A percentile compares a stretch with the other conserved stretches of the same genome.
Conservation (phyloP, 2,113 vertebrate species). For the Hyperoodon ampullatus region DNA sequence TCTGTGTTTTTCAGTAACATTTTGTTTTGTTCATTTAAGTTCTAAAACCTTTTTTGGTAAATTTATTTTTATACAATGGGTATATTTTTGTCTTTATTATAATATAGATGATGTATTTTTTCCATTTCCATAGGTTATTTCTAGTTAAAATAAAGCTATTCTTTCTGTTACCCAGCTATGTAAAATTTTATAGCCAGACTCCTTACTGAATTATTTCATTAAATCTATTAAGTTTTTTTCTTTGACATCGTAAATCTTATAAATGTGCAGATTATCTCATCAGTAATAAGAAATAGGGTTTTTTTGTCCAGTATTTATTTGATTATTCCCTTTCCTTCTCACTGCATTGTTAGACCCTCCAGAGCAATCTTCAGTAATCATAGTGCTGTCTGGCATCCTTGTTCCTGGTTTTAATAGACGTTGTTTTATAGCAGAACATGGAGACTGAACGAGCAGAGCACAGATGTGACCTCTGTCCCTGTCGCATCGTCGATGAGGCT, state of each 20-base stretch:
- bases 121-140: neutral
- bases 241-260: neutral
- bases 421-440: neutral
- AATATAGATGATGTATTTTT: neutral
- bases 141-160: neutral
- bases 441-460: neutral
- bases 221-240: neutral
- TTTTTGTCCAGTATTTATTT: neutral
- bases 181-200: neutral
- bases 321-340: neutral
- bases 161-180: neutral
- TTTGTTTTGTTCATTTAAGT: constrained; percentile 6
- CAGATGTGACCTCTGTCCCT: neutral
- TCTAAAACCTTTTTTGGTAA: neutral
- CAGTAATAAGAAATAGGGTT: neutral
- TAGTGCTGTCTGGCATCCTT: neutral
- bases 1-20: neutral
- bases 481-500: neutral
- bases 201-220: neutral
- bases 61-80: neutral
- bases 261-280: neutral
- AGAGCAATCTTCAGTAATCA: neutral
- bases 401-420: neutral
- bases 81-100: neutral
- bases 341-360: neutral